Percentiles rank a stretch among this genome's conserved stretches.
These are phyloP conservation scores for Acropternis orthonyx DNA, from an alignment of 2,797 vertebrate species.

Conservation along the genomic window DNA sequence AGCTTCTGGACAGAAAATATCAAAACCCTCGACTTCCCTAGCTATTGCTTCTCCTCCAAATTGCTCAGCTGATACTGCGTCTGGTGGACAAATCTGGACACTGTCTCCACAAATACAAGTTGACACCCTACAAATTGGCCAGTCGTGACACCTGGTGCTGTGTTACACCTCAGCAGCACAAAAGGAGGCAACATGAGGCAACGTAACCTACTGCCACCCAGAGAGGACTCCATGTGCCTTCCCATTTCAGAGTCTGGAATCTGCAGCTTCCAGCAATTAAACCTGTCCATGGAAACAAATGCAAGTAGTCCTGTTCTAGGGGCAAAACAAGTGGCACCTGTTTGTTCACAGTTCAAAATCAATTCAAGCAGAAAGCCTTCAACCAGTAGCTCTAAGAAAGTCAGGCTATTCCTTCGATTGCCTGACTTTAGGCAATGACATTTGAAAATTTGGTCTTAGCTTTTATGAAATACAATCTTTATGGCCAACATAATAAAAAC, in stretches of 20 bases:
- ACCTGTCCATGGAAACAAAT: neutral
- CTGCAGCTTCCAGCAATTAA: neutral
- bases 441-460: neutral
- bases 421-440: neutral
- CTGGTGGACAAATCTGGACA: neutral
- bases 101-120: neutral
- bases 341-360: neutral
- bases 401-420: neutral
- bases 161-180: neutral
- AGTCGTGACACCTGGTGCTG: neutral
- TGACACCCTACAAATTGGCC: neutral
- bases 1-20: neutral
- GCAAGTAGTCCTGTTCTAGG: neutral
- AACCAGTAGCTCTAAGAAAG: neutral
- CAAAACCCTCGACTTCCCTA: neutral
- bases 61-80: neutral
- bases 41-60: neutral
- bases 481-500: neutral
- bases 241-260: neutral
- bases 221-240: neutral
- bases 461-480: neutral
- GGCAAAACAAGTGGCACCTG: neutral
- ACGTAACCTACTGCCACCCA: neutral
- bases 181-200: neutral
- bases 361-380: neutral